Evolutionary conservation across 1,140 invertebrate species (phyloP), one percentile per base, ranked within the genome.

Genomic region (Zaprionus inermis): DNA sequence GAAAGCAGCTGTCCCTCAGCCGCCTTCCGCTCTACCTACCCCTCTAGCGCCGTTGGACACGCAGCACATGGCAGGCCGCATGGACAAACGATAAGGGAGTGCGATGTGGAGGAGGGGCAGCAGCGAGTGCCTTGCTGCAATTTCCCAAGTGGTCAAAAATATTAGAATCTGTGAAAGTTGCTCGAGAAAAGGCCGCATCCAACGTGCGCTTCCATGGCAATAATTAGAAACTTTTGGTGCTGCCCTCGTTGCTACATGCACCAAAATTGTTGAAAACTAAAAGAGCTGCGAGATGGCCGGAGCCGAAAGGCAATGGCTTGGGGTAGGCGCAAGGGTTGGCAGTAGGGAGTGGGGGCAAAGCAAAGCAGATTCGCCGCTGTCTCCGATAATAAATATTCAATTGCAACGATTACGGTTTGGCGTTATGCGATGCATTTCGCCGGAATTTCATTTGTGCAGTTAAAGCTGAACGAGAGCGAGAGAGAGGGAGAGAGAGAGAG

Each of bases 201-300:
- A 32, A 10, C 30, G 30, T 32, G 10, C 30, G 30, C 30, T 32
- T 0, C 30, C 30, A 24, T 24, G 22, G 30, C 30, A 7, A 70
- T 82, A 86, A 86, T 86, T 81, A 88, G 76, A 86, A 79, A 72
- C 58, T 88, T 82, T 82, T 61, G 28, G 66, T 55, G 69, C 65
- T 41, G 38, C 34, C 52, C 52, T 54, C 22, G 54, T n/a, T 9
- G 38, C n/a, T 18, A 7, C 44, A 52, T 9, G 16, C 5, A 49
- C 24, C 44, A 46, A 54, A 32, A 41, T 57, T 52, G 66, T 60
- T 57, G 52, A 44, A 49, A 71, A 16, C 65, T 56, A 57, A 69
- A 69, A 38, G 57, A 24, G 56, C 22, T 38, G 38, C 20, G 36
- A 65, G 24, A 68, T 73, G 44, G 22, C 3, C 18, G 18, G 11